Percentiles rank a stretch among this genome's conserved stretches.
Evolutionary conservation across 2,113 vertebrate genomes (phyloP).

Genomic region (Myodes glareolus): DNA sequence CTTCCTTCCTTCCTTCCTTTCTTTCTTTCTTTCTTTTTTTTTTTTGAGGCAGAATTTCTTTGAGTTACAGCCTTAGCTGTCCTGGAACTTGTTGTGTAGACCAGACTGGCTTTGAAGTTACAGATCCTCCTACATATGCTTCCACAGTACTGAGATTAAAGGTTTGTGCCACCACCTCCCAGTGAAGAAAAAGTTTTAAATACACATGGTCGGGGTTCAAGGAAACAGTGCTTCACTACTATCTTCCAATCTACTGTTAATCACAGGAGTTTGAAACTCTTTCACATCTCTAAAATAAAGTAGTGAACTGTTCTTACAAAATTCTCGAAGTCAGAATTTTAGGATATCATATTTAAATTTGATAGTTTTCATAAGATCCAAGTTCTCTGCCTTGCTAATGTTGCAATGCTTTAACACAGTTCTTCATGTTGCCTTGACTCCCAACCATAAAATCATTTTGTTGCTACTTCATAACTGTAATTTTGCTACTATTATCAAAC

Average conservation of each 20-base stretch:
- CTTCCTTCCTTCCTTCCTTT: too few species aligned
- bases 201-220: neutral
- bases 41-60: neutral
- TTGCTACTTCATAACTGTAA: neutral
- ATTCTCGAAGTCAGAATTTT: constrained; percentile 23
- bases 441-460: neutral
- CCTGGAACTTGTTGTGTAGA: neutral
- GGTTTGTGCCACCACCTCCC: neutral
- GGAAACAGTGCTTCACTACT: neutral
- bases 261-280: neutral
- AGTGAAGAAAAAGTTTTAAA: neutral
- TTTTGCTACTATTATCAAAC: neutral
- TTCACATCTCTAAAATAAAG: neutral
- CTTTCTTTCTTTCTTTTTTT: neutral
- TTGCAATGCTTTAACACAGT: neutral
- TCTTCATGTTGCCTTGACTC: neutral
- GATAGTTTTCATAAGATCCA: constrained; percentile 39
- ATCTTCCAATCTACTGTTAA: neutral
- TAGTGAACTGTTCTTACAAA: constrained; percentile 26
- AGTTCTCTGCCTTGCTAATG: neutral
- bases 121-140: neutral
- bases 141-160: neutral
- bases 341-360: constrained; percentile 46
- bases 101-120: neutral
- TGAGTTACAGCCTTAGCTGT: neutral